Percentiles rank a stretch among this genome's conserved stretches.
These are phyloP conservation scores for Spea hammondii DNA, from an alignment of 2,797 vertebrate species.

Conservation along the genomic window DNA sequence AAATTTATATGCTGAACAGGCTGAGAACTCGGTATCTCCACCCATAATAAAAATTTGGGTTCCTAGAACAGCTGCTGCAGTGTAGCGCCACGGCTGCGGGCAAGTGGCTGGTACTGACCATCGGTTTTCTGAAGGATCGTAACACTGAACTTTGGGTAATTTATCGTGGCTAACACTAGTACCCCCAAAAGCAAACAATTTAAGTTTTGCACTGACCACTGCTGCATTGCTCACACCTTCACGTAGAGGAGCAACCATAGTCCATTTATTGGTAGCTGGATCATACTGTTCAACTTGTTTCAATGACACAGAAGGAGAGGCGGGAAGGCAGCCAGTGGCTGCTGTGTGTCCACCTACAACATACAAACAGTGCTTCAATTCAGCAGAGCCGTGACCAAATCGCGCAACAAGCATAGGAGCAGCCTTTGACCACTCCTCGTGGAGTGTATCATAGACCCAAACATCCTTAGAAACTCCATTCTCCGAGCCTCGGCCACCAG, in stretches of 20 bases:
- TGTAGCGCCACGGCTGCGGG: slow-evolving; percentile 98
- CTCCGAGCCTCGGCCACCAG: slow-evolving; percentile 91
- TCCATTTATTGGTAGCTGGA: slow-evolving; percentile 94
- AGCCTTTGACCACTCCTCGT: slow-evolving; percentile 96
- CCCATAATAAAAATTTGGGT: slow-evolving; percentile 99
- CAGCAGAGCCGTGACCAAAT: slow-evolving; percentile 93
- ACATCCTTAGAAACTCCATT: slow-evolving; percentile 97
- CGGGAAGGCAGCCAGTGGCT: slow-evolving; percentile 91
- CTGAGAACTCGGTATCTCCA: slow-evolving; percentile 95
- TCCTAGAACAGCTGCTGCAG: slow-evolving; percentile 92
- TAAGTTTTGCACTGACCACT: slow-evolving; percentile 95
- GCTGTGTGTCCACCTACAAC: slow-evolving; percentile 96
- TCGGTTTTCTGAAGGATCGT: slow-evolving; percentile 92
- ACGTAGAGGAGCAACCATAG: slow-evolving; percentile 92
- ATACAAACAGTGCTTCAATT: slow-evolving; percentile 94
- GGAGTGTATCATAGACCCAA: slow-evolving; percentile 96
- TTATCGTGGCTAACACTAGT: slow-evolving; percentile 96
- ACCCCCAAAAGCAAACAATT: slow-evolving; percentile 94
- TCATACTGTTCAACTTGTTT: slow-evolving; percentile 98
- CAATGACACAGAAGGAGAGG: slow-evolving; percentile 93
- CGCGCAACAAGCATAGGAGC: slow-evolving; percentile 96
- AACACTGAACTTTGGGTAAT: slow-evolving; percentile 97
- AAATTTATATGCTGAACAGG: slow-evolving; percentile 97
- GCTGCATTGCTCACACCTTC: slow-evolving; percentile 97
- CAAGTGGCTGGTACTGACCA: slow-evolving; percentile 96